Base-by-base conservation (phyloP, 2,797 vertebrate genomes). In the Mormyrops boulengeri region DNA sequence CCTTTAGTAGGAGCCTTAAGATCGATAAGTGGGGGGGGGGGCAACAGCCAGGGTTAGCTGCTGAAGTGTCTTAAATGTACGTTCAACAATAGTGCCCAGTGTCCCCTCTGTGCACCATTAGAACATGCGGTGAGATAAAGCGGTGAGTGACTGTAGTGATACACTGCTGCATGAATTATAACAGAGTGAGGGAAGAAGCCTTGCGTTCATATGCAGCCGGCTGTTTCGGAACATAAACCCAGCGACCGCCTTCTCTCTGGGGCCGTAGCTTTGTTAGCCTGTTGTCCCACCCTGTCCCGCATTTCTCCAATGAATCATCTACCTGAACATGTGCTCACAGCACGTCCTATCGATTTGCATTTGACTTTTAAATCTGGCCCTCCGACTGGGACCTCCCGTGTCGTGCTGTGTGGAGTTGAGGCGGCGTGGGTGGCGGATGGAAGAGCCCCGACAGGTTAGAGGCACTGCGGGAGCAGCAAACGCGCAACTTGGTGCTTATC, bases 361-460 rank as follows among this genome's bases (percentile, higher is more conserved):
- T 95, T 94, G 93, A 95, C 94, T 94, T 95, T 95, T 91, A 95
- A 94, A 96, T 95, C 89, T 93, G 92, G 92, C 92, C 93, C 94
- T 93, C 92, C 93, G 92, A 94, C 94, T 94, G 19, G 90, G 92
- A 92, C 90, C 80, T 1, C 89, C 69, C 90, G 91, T 88, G 47
- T 57, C 91, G 47, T 91, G 87, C 90, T 88, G 87, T 91, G 26
- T 26, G 91, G 91, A 91, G 89, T 88, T 11, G 88, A 91, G 92
- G 80, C 89, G 89, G 90, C 55, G 94, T 94, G 92, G 95, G 94
- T 88, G 91, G 91, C 26, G 60, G 50, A 44, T 50, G 38, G 73
- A 84, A 19, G 69, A 5, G 30, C 2, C 73, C 80, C 52, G 9
- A 53, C 2, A 73, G 73, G 26, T 57, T 53, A 14, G 73, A 17